Evolutionary conservation across 2,797 vertebrate genomes (phyloP).

Genomic region (Rhabdomys pumilio): DNA sequence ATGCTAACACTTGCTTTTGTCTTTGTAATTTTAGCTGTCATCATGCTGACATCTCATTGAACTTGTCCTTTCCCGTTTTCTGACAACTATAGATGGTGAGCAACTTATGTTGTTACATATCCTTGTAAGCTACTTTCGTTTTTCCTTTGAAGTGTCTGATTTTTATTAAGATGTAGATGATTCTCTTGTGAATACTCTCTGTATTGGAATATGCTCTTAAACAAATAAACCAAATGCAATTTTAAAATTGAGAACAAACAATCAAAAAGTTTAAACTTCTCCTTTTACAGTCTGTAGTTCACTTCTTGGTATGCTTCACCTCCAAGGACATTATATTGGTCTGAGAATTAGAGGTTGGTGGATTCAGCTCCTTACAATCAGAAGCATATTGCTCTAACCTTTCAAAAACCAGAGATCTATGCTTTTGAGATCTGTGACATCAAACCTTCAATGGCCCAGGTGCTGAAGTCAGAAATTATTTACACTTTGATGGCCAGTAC

Average conservation of each 20-base stretch:
- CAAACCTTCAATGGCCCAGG: background rate
- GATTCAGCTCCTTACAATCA: background rate
- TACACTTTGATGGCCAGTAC: background rate
- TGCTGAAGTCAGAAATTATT: background rate
- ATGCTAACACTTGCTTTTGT: background rate
- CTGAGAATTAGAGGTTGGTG: background rate
- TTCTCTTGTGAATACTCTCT: background rate
- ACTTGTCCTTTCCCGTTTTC: background rate
- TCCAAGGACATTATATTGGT: background rate
- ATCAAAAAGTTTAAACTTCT: background rate
- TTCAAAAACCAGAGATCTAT: background rate
- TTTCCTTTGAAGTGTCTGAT: background rate
- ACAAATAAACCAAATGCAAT: background rate
- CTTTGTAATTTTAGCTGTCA: background rate
- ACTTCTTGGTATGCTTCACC: background rate
- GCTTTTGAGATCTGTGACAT: background rate
- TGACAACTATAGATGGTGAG: background rate
- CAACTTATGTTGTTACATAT: background rate
- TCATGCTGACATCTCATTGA: background rate
- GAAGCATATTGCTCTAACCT: background rate
- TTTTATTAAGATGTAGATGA: background rate
- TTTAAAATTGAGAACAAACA: background rate
- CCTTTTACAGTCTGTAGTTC: background rate
- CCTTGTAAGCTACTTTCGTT: background rate
- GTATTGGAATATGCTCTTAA: background rate